phyloP scores from a whole-genome alignment of 2,888 invertebrate genomes.

The Sinotaia quadrata region DNA sequence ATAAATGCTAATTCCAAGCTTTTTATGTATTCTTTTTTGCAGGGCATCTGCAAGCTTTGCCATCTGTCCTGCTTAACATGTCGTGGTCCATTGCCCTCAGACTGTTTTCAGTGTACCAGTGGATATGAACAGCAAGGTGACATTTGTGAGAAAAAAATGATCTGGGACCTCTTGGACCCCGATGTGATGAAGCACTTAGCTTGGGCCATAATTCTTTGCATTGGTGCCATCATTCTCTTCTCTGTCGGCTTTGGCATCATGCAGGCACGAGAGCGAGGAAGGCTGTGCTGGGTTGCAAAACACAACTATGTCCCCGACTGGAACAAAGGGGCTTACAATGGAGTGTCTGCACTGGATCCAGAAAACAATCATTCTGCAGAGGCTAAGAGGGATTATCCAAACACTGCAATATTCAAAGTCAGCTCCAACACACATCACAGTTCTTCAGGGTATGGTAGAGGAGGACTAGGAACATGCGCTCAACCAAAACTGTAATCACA shows the following conservation, averaged over 20 bases:
- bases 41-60: slow-evolving; percentile 59
- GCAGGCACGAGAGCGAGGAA: slow-evolving; percentile 56
- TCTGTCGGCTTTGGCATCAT: slow-evolving; percentile 59
- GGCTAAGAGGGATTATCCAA: no score
- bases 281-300: slow-evolving; percentile 61
- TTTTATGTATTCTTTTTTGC: neutral
- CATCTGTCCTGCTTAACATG: slow-evolving; percentile 61
- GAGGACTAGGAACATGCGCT: no score
- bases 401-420: no score
- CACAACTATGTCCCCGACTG: slow-evolving; percentile 44
- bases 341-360: slow-evolving; percentile 42
- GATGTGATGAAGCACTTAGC: slow-evolving; percentile 62
- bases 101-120: slow-evolving; percentile 59
- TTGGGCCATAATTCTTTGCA: slow-evolving; percentile 63
- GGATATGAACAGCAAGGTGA: slow-evolving; percentile 34
- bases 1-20: no score
- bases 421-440: no score
- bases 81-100: slow-evolving; percentile 51
- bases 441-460: no score
- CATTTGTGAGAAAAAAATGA: slow-evolving; percentile 56
- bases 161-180: slow-evolving; percentile 63
- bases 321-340: slow-evolving; percentile 56
- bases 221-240: slow-evolving; percentile 59
- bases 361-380: no score
- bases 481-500: no score